phyloP scores from a whole-genome alignment of 2,888 invertebrate genomes.

The Temnothorax rugatulus region DNA sequence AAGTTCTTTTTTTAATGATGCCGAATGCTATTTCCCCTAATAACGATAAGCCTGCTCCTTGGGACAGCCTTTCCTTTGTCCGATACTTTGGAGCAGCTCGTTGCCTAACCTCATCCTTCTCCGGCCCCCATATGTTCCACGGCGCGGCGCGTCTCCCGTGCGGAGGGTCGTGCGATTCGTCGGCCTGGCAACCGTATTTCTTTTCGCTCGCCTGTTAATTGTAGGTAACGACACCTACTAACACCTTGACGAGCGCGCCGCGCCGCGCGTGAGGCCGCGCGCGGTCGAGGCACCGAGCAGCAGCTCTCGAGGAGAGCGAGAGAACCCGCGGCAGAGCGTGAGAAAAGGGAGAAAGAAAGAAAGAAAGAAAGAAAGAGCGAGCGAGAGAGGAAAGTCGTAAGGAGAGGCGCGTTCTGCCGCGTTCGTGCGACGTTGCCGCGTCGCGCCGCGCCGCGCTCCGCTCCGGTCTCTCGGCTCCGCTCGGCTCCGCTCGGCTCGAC shows the following conservation, averaged over 20 bases:
- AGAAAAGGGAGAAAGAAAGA: slow-evolving; percentile 20
- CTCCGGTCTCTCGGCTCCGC: slow-evolving; percentile 32
- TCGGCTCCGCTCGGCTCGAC: slow-evolving; percentile 18
- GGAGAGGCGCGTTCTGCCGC: slow-evolving; percentile 54
- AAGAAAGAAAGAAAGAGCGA: background rate
- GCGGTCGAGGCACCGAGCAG: slow-evolving; percentile 65
- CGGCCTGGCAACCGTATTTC: slow-evolving; percentile 64
- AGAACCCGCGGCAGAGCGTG: slow-evolving; percentile 10
- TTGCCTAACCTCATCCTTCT: slow-evolving; percentile 21
- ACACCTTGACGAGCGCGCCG: slow-evolving; percentile 69
- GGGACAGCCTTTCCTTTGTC: slow-evolving; percentile 25
- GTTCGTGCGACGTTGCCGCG: slow-evolving; percentile 71
- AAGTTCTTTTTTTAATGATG: background rate
- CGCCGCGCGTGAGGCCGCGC: slow-evolving; percentile 68
- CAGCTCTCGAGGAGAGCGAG: slow-evolving; percentile 34
- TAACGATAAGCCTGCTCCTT: slow-evolving; percentile 13
- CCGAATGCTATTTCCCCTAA: background rate
- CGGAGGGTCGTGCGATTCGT: slow-evolving; percentile 59
- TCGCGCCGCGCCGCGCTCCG: background rate
- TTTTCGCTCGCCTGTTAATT: slow-evolving; percentile 65
- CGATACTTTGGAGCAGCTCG: background rate
- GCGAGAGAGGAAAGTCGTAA: slow-evolving; percentile 51
- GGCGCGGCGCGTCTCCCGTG: slow-evolving; percentile 27
- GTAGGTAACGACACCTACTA: slow-evolving; percentile 76
- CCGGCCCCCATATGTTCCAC: background rate